Percentiles rank a stretch among this genome's conserved stretches.
Evolutionary conservation across 2,797 vertebrate species (phyloP).

Genomic region (Balearica regulorum): DNA sequence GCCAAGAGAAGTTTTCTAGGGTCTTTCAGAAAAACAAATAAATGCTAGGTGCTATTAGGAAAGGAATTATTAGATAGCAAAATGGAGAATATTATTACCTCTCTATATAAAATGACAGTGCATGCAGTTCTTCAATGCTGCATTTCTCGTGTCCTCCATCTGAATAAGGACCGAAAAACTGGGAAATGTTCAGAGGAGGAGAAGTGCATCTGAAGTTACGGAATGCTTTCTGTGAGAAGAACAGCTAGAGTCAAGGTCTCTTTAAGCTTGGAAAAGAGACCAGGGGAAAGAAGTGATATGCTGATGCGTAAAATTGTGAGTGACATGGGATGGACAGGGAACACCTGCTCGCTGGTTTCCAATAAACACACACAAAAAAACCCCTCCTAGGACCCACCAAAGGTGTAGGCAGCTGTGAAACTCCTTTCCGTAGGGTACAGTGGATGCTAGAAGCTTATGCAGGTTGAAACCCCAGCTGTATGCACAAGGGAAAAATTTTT

Average conservation of each 20-base stretch:
- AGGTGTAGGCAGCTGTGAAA: not conserved
- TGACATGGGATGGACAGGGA: not conserved
- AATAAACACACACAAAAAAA: not conserved
- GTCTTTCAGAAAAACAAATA: not conserved
- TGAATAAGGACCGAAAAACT: not conserved
- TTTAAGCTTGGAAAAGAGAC: not conserved
- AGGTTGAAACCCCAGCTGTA: no score
- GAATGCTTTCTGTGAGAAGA: not conserved
- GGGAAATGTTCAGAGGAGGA: not conserved
- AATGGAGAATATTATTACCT: not conserved
- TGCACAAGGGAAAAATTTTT: no score
- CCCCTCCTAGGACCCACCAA: not conserved
- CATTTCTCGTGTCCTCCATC: not conserved
- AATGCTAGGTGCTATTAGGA: not conserved
- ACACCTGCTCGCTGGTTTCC: not conserved
- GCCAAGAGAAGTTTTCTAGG: accelerated
- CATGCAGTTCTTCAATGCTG: not conserved
- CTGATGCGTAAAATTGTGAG: not conserved
- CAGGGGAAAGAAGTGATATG: not conserved
- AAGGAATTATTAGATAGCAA: not conserved
- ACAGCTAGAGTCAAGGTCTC: not conserved
- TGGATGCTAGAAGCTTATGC: not conserved
- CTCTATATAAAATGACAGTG: not conserved
- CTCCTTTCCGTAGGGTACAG: not conserved
- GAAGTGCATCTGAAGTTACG: not conserved